Evolutionary conservation across 2,113 vertebrate genomes (phyloP).

Genomic region (Trinectes maculatus): DNA sequence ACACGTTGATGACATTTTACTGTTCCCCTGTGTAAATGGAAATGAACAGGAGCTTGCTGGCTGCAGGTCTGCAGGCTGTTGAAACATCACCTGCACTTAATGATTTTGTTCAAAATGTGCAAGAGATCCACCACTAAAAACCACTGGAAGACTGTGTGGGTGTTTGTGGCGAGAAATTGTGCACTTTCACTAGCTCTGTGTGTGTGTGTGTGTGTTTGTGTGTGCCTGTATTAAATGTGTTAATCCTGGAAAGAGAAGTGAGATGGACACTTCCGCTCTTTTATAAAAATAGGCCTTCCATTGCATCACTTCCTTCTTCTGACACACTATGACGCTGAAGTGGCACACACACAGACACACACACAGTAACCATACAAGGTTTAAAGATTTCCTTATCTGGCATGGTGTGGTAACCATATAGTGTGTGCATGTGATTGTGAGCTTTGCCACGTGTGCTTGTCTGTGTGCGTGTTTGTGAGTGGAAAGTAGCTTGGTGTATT

Average conservation of each 20-base stretch:
- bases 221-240: conserved; percentile 41
- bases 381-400: conserved; percentile 69
- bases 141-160: conserved; percentile 58
- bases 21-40: background rate
- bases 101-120: conserved; percentile 1
- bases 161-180: conserved; percentile 66
- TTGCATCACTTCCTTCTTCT: conserved; percentile 78
- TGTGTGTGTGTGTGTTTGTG: conserved; percentile 17
- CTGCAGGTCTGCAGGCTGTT: conserved; percentile 7
- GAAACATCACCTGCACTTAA: background rate
- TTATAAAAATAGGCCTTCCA: conserved; percentile 76
- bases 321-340: conserved; percentile 14
- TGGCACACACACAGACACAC: conserved; percentile 6
- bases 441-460: conserved; percentile 41
- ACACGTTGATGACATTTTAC: background rate
- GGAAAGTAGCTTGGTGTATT: conserved; percentile 78
- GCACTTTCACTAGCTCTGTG: conserved; percentile 60
- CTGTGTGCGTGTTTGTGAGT: conserved; percentile 46
- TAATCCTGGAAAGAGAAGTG: conserved; percentile 78
- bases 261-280: conserved; percentile 67
- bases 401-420: conserved; percentile 38
- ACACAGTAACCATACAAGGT: conserved; percentile 32
- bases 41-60: background rate
- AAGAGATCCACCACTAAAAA: conserved; percentile 17
- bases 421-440: conserved; percentile 28